A percentile compares a stretch with the other conserved stretches of the same genome.
These are phyloP conservation scores for Pelusios castaneus DNA, from an alignment of 2,113 vertebrate species.

Conservation along the genomic window DNA sequence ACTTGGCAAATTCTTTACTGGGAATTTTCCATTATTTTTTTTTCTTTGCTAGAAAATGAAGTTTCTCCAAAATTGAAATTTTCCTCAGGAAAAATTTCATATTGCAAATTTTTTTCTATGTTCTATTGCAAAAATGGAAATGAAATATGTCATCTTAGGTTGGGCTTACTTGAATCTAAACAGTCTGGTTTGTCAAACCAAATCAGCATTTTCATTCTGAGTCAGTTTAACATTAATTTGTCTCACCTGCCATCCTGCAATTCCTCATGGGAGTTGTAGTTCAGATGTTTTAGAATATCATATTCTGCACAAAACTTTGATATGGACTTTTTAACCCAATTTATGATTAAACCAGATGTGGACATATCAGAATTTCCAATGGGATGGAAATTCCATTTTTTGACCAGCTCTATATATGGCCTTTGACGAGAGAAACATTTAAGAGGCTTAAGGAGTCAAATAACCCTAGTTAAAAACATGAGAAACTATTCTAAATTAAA, in stretches of 20 bases:
- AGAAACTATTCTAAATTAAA: slow-evolving; percentile 37
- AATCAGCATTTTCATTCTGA: not conserved
- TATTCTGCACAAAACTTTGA: not conserved
- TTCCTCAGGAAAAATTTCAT: not conserved
- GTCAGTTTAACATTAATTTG: not conserved
- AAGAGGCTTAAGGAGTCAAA: slow-evolving; percentile 56
- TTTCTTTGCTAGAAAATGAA: not conserved
- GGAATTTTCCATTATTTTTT: not conserved
- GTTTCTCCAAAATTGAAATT: not conserved
- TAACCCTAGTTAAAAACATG: slow-evolving; percentile 40
- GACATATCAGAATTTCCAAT: slow-evolving; percentile 41
- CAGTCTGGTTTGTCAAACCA: no score
- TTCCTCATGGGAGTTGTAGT: not conserved
- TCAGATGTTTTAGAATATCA: not conserved
- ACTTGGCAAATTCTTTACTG: not conserved
- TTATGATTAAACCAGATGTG: not conserved
- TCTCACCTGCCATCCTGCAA: not conserved
- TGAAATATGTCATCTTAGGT: not conserved
- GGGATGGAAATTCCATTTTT: slow-evolving; percentile 18
- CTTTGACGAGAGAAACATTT: slow-evolving; percentile 10
- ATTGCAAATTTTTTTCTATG: not conserved
- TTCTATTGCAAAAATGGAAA: not conserved
- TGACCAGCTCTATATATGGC: slow-evolving; percentile 22
- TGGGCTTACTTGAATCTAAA: not conserved
- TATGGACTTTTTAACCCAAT: not conserved